Evolutionary conservation across 2,888 invertebrate species (phyloP), one percentile per base, ranked within the genome.

Genomic region (Trachelus stipa): DNA sequence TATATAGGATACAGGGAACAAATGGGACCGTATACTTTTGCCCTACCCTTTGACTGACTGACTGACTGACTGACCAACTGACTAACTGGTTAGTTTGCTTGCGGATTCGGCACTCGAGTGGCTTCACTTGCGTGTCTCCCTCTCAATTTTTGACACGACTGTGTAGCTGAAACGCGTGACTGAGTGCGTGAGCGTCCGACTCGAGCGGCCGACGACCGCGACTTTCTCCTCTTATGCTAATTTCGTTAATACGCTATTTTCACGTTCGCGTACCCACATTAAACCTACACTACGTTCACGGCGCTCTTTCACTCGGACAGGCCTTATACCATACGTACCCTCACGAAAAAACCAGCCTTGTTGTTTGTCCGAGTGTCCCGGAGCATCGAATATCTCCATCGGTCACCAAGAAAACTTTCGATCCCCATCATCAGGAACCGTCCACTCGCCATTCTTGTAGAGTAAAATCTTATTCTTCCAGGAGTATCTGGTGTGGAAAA

Each of bases 211-310:
- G 87, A 84, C 84, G 87, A 88, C 88, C 88, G 86, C 88, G 86
- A 90, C 90, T 90, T 90, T 90, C 90, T 89, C 89, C 86, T 89
- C 87, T 89, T 89, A 90, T 90, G 90, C 87, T 90, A 90, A 89
- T 90, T 90, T 88, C 81, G 87, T 89, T 88, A 89, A 88, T 87
- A 87, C 83, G 87, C 88, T 86, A 89, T 89, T 88, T 88, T 88
- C 85, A 85, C 83, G 81, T 79, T 80, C 35, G 76, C 71, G 71
- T 33, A 56, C 23, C 56, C 56, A 56, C 9, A 56, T 56, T 56
- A 56, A 56, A 56, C 56, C 56, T 56, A 23, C 56, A 56, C 56
- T 56, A 23, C 56, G 23, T 56, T 56, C 56, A 15, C 56, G 15
- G 56, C 56, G 23, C 23, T 56, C 56, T 23, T 56, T 23, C 56